phyloP scores from a whole-genome alignment of 2,797 vertebrate genomes.

The Clarias platycephalus region DNA sequence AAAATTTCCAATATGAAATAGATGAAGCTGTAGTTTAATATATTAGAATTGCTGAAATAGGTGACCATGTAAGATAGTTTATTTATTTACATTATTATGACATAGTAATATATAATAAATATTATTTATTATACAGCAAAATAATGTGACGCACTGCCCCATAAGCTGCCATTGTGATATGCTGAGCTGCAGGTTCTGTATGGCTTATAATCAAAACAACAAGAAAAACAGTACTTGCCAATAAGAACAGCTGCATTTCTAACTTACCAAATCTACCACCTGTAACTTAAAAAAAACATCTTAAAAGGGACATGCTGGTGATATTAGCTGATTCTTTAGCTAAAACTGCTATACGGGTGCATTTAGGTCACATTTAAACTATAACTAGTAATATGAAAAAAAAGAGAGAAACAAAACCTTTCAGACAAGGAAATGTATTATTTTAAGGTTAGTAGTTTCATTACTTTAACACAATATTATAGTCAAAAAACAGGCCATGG shows the following conservation, averaged over 20 bases:
- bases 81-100: neutral
- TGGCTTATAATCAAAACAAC: no score
- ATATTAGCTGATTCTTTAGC: neutral
- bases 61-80: neutral
- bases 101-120: neutral
- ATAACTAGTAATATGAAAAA: neutral
- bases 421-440: constrained; percentile 76
- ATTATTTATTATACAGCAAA: no score
- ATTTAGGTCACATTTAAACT: neutral
- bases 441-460: constrained; percentile 77
- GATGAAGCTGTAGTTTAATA: neutral
- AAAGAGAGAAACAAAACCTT: neutral
- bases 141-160: no score
- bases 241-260: neutral
- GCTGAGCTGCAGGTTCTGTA: no score
- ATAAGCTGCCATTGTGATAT: no score
- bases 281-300: neutral
- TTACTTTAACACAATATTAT: constrained; percentile 80
- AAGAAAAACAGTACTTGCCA: neutral
- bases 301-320: neutral
- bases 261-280: neutral
- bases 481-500: constrained; percentile 77
- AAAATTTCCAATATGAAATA: neutral
- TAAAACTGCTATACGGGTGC: neutral
- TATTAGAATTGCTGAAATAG: neutral